Evolutionary conservation across 1,140 invertebrate species (phyloP).

Genomic region (Brachionus paranguensis): DNA sequence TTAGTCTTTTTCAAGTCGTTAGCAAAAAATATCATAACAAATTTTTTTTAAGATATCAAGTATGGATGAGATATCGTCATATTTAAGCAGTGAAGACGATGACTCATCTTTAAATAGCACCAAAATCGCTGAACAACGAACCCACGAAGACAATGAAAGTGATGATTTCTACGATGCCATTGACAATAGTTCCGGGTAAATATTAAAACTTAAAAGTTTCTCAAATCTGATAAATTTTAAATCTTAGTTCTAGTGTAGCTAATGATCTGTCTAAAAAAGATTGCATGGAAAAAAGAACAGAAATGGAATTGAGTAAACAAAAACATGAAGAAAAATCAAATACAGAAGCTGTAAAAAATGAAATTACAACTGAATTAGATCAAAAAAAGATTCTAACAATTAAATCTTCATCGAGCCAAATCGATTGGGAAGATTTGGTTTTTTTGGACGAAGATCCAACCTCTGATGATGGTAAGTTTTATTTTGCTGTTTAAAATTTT

Average conservation of each 20-base stretch:
- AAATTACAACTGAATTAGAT: constrained; percentile 17
- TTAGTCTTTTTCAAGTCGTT: too few relatives aligned
- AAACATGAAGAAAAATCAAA: not conserved
- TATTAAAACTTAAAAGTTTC: not conserved
- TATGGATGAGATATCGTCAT: constrained; percentile 67
- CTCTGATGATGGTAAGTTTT: constrained; percentile 61
- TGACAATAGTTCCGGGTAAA: not conserved
- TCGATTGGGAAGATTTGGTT: not conserved
- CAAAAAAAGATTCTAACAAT: constrained; percentile 55
- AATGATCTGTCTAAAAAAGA: not conserved
- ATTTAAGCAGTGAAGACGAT: constrained; percentile 86
- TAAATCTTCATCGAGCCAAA: constrained; percentile 68
- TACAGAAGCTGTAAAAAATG: not conserved
- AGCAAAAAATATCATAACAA: too few relatives aligned
- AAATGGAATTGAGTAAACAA: not conserved
- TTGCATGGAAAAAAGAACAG: not conserved
- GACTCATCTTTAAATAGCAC: constrained; percentile 56
- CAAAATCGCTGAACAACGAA: not conserved
- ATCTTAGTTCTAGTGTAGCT: not conserved
- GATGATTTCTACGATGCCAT: constrained; percentile 38
- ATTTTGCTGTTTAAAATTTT: too few relatives aligned
- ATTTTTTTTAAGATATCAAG: not conserved
- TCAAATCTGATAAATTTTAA: not conserved
- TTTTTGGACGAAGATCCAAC: constrained; percentile 62
- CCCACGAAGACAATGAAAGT: constrained; percentile 5